These are phyloP conservation scores for Myopa testacea DNA, from an alignment of 2,888 invertebrate genomes.

Conservation along the genomic window DNA sequence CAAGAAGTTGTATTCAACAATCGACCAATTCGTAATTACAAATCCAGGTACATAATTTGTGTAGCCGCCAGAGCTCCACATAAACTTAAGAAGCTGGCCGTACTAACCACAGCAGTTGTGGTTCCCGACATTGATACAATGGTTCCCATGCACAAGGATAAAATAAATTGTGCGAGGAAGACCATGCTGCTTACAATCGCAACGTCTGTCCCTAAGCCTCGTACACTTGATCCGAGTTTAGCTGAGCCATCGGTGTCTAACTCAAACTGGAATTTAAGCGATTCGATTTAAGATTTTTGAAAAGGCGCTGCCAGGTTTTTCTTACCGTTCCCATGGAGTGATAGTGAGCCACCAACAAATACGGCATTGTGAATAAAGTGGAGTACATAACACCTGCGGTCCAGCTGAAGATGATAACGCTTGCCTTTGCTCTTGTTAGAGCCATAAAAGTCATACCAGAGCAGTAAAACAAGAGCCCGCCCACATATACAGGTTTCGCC, in stretches of 20 bases:
- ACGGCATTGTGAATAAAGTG: slow-evolving; percentile 97
- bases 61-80: slow-evolving; percentile 88
- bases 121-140: slow-evolving; percentile 84
- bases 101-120: slow-evolving; percentile 88
- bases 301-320: slow-evolving; percentile 14
- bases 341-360: slow-evolving; percentile 92
- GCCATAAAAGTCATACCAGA: slow-evolving; percentile 91
- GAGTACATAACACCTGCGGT: slow-evolving; percentile 98
- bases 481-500: slow-evolving; percentile 87
- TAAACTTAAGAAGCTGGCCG: slow-evolving; percentile 85
- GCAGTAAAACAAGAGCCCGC: slow-evolving; percentile 89
- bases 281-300: not conserved
- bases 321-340: slow-evolving; percentile 90
- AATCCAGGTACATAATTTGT: slow-evolving; percentile 88
- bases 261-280: slow-evolving; percentile 71
- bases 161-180: slow-evolving; percentile 92
- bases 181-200: slow-evolving; percentile 96
- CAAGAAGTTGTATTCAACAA: slow-evolving; percentile 2
- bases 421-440: slow-evolving; percentile 78
- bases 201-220: slow-evolving; percentile 94
- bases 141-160: slow-evolving; percentile 88
- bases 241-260: slow-evolving; percentile 71
- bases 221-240: slow-evolving; percentile 73
- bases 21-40: slow-evolving; percentile 73
- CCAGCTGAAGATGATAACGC: slow-evolving; percentile 90